Percentiles rank a stretch among this genome's conserved stretches.
These are phyloP conservation scores for Venustoraphidia nigricollis DNA, from an alignment of 2,888 invertebrate species.

Conservation along the genomic window DNA sequence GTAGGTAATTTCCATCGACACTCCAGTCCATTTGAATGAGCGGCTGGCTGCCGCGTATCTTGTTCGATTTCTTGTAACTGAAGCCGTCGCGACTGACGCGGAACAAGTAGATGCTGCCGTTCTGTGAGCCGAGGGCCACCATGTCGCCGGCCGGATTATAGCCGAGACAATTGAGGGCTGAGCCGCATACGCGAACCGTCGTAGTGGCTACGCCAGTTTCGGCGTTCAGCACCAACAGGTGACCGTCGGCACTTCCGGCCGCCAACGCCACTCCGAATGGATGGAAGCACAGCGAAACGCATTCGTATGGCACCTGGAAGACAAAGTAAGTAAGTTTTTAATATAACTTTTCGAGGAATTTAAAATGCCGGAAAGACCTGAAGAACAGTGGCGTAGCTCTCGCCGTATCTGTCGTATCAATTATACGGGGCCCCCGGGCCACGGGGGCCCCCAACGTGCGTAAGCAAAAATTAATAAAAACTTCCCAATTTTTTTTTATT, in stretches of 20 bases:
- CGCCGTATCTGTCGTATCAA: too few species aligned
- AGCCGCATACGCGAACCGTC: constrained; percentile 74
- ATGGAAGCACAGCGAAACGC: constrained; percentile 75
- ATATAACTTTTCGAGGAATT: neutral
- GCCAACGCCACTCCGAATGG: constrained; percentile 76
- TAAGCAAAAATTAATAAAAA: too few species aligned
- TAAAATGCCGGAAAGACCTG: too few species aligned
- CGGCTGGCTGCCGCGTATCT: constrained; percentile 73
- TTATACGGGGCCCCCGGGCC: too few species aligned
- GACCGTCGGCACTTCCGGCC: constrained; percentile 81
- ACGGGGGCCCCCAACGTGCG: too few species aligned
- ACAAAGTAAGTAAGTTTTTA: constrained; percentile 5
- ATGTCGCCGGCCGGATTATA: constrained; percentile 82
- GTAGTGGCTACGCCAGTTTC: constrained; percentile 75
- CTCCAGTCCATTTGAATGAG: constrained; percentile 85
- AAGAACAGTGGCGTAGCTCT: too few species aligned
- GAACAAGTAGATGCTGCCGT: constrained; percentile 71
- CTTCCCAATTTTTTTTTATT: too few species aligned
- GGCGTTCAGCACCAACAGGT: constrained; percentile 70
- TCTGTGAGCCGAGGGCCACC: constrained; percentile 81
- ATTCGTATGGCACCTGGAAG: constrained; percentile 64
- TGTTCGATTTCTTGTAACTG: constrained; percentile 78
- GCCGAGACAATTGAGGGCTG: constrained; percentile 70
- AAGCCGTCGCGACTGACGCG: constrained; percentile 78
- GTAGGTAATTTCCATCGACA: constrained; percentile 71